Conservation (phyloP, 2,113 vertebrate species). For the Pristiophorus japonicus region DNA sequence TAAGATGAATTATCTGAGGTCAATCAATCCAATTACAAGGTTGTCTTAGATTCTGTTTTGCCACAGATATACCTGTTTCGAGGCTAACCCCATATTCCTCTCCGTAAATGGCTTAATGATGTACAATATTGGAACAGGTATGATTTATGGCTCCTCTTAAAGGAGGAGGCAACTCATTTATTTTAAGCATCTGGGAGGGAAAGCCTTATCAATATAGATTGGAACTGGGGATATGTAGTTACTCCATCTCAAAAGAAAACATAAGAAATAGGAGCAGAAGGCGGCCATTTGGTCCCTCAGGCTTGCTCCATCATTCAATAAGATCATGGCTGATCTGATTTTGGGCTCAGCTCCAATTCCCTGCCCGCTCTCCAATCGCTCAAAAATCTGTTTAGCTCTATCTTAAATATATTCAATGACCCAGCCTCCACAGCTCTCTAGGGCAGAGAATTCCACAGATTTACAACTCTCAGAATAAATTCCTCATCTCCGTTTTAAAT, state of each 20-base stretch:
- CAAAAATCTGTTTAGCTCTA: too few relatives aligned
- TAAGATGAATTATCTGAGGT: not conserved
- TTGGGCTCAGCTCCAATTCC: too few relatives aligned
- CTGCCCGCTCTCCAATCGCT: too few relatives aligned
- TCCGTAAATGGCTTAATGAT: not conserved
- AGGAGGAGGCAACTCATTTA: not conserved
- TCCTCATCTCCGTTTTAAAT: too few relatives aligned
- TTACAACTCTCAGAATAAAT: too few relatives aligned
- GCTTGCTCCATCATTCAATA: too few relatives aligned
- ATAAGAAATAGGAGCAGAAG: too few relatives aligned
- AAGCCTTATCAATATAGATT: not conserved
- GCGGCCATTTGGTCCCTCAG: too few relatives aligned
- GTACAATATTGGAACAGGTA: not conserved
- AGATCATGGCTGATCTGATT: too few relatives aligned
- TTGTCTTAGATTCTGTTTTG: not conserved
- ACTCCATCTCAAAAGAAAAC: not conserved
- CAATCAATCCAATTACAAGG: not conserved
- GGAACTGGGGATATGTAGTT: not conserved
- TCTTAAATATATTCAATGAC: too few relatives aligned
- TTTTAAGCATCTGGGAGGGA: not conserved
- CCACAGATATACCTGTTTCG: not conserved
- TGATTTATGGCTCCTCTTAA: not conserved
- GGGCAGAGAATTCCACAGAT: too few relatives aligned
- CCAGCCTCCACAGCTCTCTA: too few relatives aligned
- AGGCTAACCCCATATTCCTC: not conserved